Percentiles rank a stretch among this genome's conserved stretches.
Conservation (phyloP, 2,797 vertebrate genomes). For the Moxostoma hubbsi region DNA sequence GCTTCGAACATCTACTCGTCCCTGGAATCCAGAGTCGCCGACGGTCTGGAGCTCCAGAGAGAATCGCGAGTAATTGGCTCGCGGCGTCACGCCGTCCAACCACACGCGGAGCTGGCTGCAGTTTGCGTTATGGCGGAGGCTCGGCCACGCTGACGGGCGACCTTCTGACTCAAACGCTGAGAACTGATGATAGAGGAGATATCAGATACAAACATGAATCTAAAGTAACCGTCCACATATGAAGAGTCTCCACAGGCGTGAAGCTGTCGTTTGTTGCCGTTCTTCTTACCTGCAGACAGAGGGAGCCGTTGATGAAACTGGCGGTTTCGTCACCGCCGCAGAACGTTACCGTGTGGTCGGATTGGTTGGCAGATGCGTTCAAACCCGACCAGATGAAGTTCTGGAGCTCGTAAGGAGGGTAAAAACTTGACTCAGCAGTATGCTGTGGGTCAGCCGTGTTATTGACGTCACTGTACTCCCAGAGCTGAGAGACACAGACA, state of each 20-base stretch:
- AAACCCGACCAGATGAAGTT: conserved; percentile 81
- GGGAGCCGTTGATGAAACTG: conserved; percentile 73
- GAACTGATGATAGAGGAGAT: conserved; percentile 72
- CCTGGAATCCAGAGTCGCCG: conserved; percentile 58
- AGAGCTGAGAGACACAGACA: conserved; percentile 73
- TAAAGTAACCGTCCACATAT: not conserved
- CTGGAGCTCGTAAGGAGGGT: conserved; percentile 80
- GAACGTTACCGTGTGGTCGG: conserved; percentile 64
- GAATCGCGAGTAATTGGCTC: conserved; percentile 79
- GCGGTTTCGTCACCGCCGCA: conserved; percentile 63
- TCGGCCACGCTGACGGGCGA: conserved; percentile 75
- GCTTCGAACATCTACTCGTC: conserved; percentile 56
- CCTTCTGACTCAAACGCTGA: conserved; percentile 76
- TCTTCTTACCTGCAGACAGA: conserved; percentile 79
- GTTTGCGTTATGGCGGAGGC: conserved; percentile 85
- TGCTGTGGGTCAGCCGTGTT: conserved; percentile 54
- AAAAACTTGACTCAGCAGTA: conserved; percentile 64
- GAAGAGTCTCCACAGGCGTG: too few relatives aligned
- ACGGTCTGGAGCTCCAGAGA: conserved; percentile 80
- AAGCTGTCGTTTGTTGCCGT: not conserved
- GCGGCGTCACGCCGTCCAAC: conserved; percentile 69
- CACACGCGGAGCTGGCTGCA: conserved; percentile 83
- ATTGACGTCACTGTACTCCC: conserved; percentile 82
- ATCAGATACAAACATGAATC: not conserved
- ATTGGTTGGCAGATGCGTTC: conserved; percentile 67